Conservation (phyloP, 2,797 vertebrate genomes). For the Lepus oiostolus region DNA sequence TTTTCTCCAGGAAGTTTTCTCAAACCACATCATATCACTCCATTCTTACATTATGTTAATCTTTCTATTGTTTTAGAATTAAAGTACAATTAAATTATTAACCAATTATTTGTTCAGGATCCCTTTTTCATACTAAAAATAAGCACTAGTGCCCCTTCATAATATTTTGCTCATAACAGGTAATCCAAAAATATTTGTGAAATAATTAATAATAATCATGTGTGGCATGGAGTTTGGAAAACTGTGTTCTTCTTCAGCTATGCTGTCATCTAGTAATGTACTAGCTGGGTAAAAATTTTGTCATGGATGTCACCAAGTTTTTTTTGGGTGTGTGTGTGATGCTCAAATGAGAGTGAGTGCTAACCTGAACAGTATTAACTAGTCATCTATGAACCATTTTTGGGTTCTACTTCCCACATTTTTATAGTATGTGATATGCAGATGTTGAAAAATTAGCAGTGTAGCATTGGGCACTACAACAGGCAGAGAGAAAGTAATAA, state of each 20-base stretch:
- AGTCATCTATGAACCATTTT: background rate
- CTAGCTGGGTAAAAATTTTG: background rate
- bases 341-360: background rate
- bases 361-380: background rate
- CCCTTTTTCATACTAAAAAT: background rate
- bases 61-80: background rate
- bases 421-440: background rate
- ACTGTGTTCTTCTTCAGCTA: background rate
- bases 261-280: background rate
- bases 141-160: background rate
- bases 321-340: background rate
- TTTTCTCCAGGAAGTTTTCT: constrained; percentile 44
- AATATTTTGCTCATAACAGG: constrained; percentile 31
- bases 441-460: background rate
- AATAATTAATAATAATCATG: background rate
- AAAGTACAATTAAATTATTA: background rate
- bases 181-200: background rate
- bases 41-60: background rate
- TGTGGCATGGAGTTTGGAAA: background rate
- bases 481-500: background rate
- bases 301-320: background rate
- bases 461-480: background rate
- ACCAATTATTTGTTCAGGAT: background rate
- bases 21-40: background rate
- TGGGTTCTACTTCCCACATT: background rate